Base-by-base conservation (phyloP, 2,113 vertebrate species). In the Osmerus mordax region DNA sequence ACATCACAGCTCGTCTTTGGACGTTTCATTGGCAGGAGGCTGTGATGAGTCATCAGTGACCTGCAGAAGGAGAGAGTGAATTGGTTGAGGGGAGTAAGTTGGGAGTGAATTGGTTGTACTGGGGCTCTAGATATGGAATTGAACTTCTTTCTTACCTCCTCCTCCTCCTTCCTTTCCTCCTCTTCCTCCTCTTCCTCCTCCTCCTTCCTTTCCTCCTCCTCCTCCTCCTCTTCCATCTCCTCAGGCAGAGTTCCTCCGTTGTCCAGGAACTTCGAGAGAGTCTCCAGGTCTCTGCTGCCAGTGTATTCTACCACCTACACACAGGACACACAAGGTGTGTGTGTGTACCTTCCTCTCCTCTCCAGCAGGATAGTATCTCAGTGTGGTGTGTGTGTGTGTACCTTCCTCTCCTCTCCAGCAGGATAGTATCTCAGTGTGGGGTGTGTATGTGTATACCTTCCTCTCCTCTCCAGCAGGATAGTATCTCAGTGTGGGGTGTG, bases 261-360 rank as follows among this genome's bases (percentile, higher is more conserved):
- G 58, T 98, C 96, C 80, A 99, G 84, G 84, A 99, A 98, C 79
- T 91, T 91, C 15, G 93, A 93, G 73, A 98, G 89, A 2, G 93
- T 94, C 71, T 98, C 95, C 78, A 98, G 80, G 0, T 97, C 94
- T 55, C 95, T 91, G 0, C 77, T 18, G 0, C 92, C 88, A 11
- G 74, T 89, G 65, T 93, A 98, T 32, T 94, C 91, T 0, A 95
- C 84, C 74, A 91, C 86, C 97, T 98, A 78, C 9, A 19, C 0
- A 0, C 3, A 25, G 25, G 52, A 64, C 54, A 32, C n/a, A 47
- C 3, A n/a, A 58, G 18, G 53, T 13, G 16, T 55, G 53, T 13
- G 16, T 55, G 3, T 55, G 53, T 55, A 18, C 16, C 16, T 15
- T 13, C 11, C 3, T 55, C 16, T 7, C 23, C n/a, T 36, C 8